Percentiles rank a stretch among this genome's conserved stretches.
phyloP scores from a whole-genome alignment of 2,888 invertebrate species.

The Parasteatoda lunata region DNA sequence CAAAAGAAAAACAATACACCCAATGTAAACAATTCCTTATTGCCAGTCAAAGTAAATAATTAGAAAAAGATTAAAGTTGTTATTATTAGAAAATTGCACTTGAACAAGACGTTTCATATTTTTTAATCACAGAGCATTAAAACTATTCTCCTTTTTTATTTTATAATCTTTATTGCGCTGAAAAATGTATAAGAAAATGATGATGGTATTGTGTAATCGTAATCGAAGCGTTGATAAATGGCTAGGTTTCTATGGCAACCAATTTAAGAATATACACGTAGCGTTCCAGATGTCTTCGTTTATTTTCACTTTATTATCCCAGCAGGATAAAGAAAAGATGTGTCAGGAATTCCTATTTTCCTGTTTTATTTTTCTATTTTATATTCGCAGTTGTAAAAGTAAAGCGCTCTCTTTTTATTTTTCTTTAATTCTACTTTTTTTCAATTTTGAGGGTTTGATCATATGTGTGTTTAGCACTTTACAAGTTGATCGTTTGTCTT shows the following conservation, averaged over 20 bases:
- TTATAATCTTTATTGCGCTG: neutral
- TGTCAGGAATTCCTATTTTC: conserved; percentile 36
- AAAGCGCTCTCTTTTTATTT: neutral
- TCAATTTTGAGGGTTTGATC: conserved; percentile 26
- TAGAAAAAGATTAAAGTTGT: too few relatives aligned
- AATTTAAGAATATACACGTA: conserved; percentile 47
- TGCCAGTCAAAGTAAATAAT: too few relatives aligned
- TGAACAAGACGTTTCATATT: too few relatives aligned
- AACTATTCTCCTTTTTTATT: neutral
- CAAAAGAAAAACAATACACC: neutral
- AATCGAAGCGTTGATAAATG: conserved; percentile 39
- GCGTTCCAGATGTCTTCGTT: conserved; percentile 54
- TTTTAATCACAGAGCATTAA: neutral
- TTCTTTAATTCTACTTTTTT: neutral
- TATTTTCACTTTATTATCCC: conserved; percentile 59
- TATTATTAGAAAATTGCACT: too few relatives aligned
- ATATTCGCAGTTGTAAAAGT: conserved; percentile 11
- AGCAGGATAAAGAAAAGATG: conserved; percentile 32
- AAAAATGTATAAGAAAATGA: neutral
- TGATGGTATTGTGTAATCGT: conserved; percentile 16
- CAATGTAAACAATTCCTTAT: too few relatives aligned
- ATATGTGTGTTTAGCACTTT: conserved; percentile 35
- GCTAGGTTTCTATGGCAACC: conserved; percentile 34
- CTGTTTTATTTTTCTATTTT: conserved; percentile 49
- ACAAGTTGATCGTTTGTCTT: conserved; percentile 39